Evolutionary conservation across 2,888 invertebrate genomes (phyloP).

Genomic region (Dermolepida albohirtum): DNA sequence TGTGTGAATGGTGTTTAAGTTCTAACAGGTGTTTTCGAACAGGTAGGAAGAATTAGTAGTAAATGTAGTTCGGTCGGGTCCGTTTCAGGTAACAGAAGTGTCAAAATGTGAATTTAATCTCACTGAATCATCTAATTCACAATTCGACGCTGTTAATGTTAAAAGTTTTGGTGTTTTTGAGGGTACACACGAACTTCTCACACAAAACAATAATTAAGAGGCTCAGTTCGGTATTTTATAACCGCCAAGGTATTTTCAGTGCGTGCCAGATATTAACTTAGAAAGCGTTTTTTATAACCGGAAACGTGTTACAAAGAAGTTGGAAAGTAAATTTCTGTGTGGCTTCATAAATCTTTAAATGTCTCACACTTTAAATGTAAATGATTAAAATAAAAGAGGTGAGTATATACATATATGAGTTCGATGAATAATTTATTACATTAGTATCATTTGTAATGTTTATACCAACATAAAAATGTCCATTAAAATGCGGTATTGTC

Average conservation of each 20-base stretch:
- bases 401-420: background rate
- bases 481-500: too few relatives aligned
- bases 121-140: constrained; percentile 38
- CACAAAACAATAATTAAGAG: constrained; percentile 38
- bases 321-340: constrained; percentile 21
- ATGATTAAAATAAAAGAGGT: constrained; percentile 10
- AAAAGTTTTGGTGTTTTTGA: constrained; percentile 36
- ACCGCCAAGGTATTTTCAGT: constrained; percentile 28
- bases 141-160: constrained; percentile 34
- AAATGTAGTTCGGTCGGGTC: constrained; percentile 26
- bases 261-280: constrained; percentile 19
- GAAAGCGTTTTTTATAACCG: constrained; percentile 31
- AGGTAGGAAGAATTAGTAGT: constrained; percentile 40
- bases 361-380: constrained; percentile 22
- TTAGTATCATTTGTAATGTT: background rate
- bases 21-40: constrained; percentile 41
- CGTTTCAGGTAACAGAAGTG: constrained; percentile 42
- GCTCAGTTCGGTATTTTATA: constrained; percentile 25
- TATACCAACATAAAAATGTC: background rate
- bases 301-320: constrained; percentile 25
- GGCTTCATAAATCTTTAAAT: constrained; percentile 20
- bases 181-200: constrained; percentile 29
- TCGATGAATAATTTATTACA: too few relatives aligned
- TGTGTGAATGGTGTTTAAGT: constrained; percentile 31
- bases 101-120: constrained; percentile 48